Base-by-base conservation (phyloP, 2,113 vertebrate genomes). In the Triplophysa dalaica region DNA sequence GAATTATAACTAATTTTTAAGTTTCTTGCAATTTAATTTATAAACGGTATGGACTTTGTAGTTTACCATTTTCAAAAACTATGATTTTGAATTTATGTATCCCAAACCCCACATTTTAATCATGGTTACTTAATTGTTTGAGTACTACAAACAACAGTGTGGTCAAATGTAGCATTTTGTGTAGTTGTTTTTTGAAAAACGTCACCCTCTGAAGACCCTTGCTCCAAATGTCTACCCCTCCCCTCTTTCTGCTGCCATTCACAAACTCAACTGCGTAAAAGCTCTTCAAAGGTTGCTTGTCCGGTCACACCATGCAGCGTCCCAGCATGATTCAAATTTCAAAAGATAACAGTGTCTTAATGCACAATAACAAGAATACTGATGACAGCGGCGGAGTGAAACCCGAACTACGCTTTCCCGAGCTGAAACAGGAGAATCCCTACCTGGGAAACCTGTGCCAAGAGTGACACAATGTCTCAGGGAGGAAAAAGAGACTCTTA, bases 241-340 rank as follows among this genome's bases (percentile, higher is more conserved):
- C 50, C 69, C 52, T 29, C 21, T n/a, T 13, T 21, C 50, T 54
- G 26, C 24, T 52, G 33, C 17, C 26, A 22, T 72, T 58, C 29
- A 72, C 14, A 26, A 48, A 69, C 43, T 26, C 66, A 16, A 26
- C 17, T 4, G 24, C 52, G 26, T 72, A 19, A 21, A 43, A 74
- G 38, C n/a, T 54, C 52, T 61, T 43, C 22, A 74, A 60, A 74
- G 33, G 54, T 24, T 26, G 38, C 33, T 65, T 8, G 45, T 66
- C 24, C 4, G 19, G 29, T 52, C 61, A 76, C 64, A 64, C 74
- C 16, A 76, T 33, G 22, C 75, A 33, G 73, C 45, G 38, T 17
- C 38, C 12, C 26, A 33, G 41, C 19, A 21, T 78, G 77, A 87
- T 89, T 90, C 74, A 86, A 83, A 89, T 90, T 88, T 86, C 74